Base-by-base conservation (phyloP, 1,140 invertebrate genomes). In the Reticulitermes speratus region DNA sequence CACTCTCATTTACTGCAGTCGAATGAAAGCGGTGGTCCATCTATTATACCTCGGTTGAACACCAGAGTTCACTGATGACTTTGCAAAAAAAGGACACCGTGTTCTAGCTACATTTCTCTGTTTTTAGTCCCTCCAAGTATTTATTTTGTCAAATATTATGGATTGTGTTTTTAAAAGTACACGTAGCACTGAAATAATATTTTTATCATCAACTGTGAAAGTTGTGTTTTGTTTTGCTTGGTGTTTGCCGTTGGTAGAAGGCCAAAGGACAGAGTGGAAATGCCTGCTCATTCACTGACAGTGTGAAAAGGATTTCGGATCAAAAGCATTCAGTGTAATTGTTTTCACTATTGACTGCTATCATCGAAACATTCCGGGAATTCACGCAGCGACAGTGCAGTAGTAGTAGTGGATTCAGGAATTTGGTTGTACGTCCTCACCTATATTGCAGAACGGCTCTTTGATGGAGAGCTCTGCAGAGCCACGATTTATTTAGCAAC, bases 101-200 rank as follows among this genome's bases (percentile, higher is more conserved):
- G 38, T 55, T 55, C 19, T 5, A 16, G 19, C 52, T 55, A 12
- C 52, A 55, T 5, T 5, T 21, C 19, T 55, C 16, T 55, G 19
- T 55, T 21, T 21, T 16, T 55, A 55, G 19, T 55, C 19, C 52
- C 19, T 21, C 11, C 1, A 21, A 55, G 52, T 55, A 55, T 55
- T 75, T 30, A 25, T 75, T 75, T 75, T 75, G 14, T 25, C 65
- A 30, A 8, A 25, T n/a, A 25, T 30, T 75, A 14, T 75, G 65
- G 8, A 75, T 30, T 75, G 52, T 55, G 19, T 55, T 55, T 55
- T 55, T 55, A 55, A 55, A 16, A 55, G 52, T 55, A 55, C 52
- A 55, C 52, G 14, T 55, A 55, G 19, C n/a, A n/a, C 65, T 75
- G 65, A 75, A 75, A 75, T 75, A 75, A 75, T 75, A 75, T 75